Evolutionary conservation across 2,888 invertebrate genomes (phyloP).

Genomic region (Stenurella melanura): DNA sequence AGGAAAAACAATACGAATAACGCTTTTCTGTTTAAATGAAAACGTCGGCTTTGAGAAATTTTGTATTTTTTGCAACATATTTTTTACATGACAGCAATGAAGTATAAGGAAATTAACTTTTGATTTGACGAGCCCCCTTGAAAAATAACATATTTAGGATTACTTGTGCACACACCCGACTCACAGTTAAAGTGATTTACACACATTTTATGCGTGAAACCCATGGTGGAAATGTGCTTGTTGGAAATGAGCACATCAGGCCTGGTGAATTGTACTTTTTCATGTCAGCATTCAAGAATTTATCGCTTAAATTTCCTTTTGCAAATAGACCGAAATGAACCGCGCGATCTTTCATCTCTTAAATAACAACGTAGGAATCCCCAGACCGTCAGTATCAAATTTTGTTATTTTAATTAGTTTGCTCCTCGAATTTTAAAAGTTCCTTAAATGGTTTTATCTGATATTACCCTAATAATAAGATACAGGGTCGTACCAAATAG

Average conservation of each 20-base stretch:
- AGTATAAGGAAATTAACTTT: neutral
- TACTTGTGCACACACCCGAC: conserved; percentile 38
- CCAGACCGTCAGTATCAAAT: conserved; percentile 6
- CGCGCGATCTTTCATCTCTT: conserved; percentile 43
- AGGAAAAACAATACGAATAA: too few relatives aligned
- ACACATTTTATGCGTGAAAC: conserved; percentile 27
- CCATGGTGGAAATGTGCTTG: conserved; percentile 4
- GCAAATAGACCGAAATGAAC: conserved; percentile 50
- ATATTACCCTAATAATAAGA: neutral
- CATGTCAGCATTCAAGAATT: conserved; percentile 46
- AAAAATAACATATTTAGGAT: conserved; percentile 4
- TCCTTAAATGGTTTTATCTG: conserved; percentile 32
- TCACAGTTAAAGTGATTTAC: conserved; percentile 37
- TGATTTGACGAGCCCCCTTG: neutral
- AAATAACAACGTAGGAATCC: conserved; percentile 24
- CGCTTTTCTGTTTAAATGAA: too few relatives aligned
- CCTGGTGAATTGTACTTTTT: conserved; percentile 44
- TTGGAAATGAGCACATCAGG: conserved; percentile 40
- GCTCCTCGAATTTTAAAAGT: conserved; percentile 28
- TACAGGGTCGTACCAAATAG: neutral
- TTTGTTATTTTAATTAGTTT: conserved; percentile 40
- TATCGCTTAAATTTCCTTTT: conserved; percentile 51
- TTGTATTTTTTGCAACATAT: too few relatives aligned
- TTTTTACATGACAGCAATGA: too few relatives aligned
- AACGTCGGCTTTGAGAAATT: too few relatives aligned